Conservation (phyloP, 2,888 invertebrate species). For the Hypena proboscidalis region DNA sequence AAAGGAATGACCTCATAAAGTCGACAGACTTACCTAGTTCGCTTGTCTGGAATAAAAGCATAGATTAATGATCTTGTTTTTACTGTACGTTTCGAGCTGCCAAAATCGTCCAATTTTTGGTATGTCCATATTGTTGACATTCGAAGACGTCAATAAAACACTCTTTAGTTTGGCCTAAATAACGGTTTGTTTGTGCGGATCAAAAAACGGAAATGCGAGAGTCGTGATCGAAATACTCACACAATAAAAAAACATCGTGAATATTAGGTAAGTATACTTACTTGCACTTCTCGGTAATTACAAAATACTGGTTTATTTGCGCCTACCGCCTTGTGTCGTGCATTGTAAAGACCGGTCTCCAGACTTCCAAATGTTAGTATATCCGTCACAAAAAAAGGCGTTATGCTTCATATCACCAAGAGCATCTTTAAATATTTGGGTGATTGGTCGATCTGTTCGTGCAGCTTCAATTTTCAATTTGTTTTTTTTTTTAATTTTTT, state of each 20-base stretch:
- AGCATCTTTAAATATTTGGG: too few relatives aligned
- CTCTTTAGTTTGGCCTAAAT: constrained; percentile 6
- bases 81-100: too few relatives aligned
- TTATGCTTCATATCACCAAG: constrained; percentile 9
- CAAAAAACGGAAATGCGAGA: constrained; percentile 7
- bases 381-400: constrained; percentile 5
- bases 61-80: constrained; percentile 12
- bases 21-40: too few relatives aligned
- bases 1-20: too few relatives aligned
- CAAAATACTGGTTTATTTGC: constrained; percentile 3
- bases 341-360: constrained; percentile 6
- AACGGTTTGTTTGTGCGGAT: constrained; percentile 6
- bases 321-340: constrained; percentile 5
- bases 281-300: constrained; percentile 6
- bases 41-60: constrained; percentile 13
- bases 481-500: too few relatives aligned
- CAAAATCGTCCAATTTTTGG: constrained; percentile 9
- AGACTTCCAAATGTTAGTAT: constrained; percentile 6
- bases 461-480: too few relatives aligned
- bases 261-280: not conserved
- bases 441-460: too few relatives aligned
- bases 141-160: constrained; percentile 8
- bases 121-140: too few relatives aligned
- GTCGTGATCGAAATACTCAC: constrained; percentile 2
- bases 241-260: not conserved